Evolutionary conservation across 1,140 invertebrate genomes (phyloP).

Genomic region (Hyles vespertilio): DNA sequence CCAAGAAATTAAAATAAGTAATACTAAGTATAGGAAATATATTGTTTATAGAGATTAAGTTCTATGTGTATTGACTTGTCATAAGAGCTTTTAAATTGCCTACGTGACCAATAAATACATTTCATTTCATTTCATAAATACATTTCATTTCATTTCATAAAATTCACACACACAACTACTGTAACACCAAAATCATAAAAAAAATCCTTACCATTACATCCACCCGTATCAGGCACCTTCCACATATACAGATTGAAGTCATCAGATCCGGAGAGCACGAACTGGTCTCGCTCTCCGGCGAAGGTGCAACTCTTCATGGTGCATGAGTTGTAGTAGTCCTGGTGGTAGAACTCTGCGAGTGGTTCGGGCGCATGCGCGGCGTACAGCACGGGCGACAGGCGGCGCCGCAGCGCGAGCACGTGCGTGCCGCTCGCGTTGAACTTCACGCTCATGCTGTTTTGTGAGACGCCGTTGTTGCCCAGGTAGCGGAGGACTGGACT

Average conservation of each 20-base stretch:
- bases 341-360: slow-evolving; percentile 91
- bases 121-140: no score
- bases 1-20: no score
- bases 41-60: no score
- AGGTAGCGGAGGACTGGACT: slow-evolving; percentile 85
- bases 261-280: slow-evolving; percentile 93
- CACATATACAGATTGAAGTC: slow-evolving; percentile 97
- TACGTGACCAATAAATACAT: no score
- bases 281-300: slow-evolving; percentile 93
- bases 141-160: no score
- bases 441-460: slow-evolving; percentile 94
- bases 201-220: slow-evolving; percentile 72
- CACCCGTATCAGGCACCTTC: slow-evolving; percentile 83
- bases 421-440: slow-evolving; percentile 88
- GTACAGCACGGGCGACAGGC: slow-evolving; percentile 91
- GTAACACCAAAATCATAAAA: background rate
- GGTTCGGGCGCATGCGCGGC: slow-evolving; percentile 80
- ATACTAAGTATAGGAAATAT: no score
- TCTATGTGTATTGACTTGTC: no score
- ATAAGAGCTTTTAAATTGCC: no score
- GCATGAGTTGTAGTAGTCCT: slow-evolving; percentile 96
- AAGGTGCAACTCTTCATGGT: slow-evolving; percentile 98
- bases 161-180: background rate
- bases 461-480: slow-evolving; percentile 77
- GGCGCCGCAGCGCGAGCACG: slow-evolving; percentile 88